Conservation (phyloP, 2,888 invertebrate species). For the Horisme vitalbata region DNA sequence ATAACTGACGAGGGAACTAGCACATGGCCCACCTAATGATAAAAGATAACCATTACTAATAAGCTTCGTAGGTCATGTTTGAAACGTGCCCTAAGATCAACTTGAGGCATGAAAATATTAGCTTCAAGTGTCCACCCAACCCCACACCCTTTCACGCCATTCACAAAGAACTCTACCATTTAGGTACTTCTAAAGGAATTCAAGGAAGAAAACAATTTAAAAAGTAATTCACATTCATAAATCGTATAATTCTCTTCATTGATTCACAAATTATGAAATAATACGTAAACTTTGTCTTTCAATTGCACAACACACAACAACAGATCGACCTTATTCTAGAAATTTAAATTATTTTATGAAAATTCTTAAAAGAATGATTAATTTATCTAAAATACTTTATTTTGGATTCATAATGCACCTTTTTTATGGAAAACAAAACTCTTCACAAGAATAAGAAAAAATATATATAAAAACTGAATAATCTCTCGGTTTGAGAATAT, state of each 20-base stretch:
- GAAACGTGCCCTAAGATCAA: too few relatives aligned
- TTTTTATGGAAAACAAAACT: not conserved
- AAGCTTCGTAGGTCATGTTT: too few relatives aligned
- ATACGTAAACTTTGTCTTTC: conserved; percentile 54
- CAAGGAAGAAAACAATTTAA: not conserved
- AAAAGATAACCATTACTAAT: too few relatives aligned
- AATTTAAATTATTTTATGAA: conserved; percentile 37
- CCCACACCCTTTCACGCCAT: not conserved
- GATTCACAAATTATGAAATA: conserved; percentile 52
- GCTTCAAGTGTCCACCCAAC: not conserved
- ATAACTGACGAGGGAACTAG: too few relatives aligned
- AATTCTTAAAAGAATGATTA: conserved; percentile 32
- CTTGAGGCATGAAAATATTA: too few relatives aligned
- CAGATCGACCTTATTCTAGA: conserved; percentile 41
- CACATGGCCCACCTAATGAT: too few relatives aligned
- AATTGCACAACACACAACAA: conserved; percentile 48
- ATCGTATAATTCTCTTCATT: conserved; percentile 69
- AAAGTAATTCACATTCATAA: conserved; percentile 68
- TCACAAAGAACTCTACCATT: not conserved
- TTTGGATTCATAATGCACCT: conserved; percentile 13
- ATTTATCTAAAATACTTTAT: conserved; percentile 1
- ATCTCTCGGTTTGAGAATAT: too few relatives aligned
- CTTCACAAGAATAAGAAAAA: too few relatives aligned
- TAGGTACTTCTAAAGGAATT: not conserved
- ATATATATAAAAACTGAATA: too few relatives aligned